Conservation (phyloP, 2,797 vertebrate genomes). For the Balearica regulorum region DNA sequence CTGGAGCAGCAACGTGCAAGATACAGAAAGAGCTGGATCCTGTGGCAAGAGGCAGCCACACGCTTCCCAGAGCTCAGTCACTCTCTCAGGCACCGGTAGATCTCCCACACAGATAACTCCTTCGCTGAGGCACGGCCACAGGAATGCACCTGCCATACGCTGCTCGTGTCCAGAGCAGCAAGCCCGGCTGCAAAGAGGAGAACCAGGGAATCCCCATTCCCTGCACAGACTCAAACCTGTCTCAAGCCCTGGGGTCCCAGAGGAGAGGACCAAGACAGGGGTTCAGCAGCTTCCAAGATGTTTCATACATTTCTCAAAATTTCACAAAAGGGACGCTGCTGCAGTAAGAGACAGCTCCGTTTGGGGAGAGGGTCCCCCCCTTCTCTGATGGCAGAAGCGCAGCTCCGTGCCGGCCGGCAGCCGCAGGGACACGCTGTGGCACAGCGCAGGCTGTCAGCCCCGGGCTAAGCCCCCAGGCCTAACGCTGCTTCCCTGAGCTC, state of each 20-base stretch:
- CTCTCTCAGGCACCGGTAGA: slow-evolving; percentile 29
- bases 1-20: not conserved
- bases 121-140: not conserved
- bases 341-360: not conserved
- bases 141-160: slow-evolving; percentile 18
- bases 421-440: not conserved
- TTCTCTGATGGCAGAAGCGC: fast-evolving
- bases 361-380: not conserved
- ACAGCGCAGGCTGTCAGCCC: not conserved
- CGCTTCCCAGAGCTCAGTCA: slow-evolving; percentile 3
- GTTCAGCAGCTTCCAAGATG: not conserved
- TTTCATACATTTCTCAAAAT: not conserved
- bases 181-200: not conserved
- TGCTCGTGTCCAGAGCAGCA: not conserved
- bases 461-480: not conserved
- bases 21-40: not conserved
- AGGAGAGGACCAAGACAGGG: not conserved
- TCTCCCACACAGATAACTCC: slow-evolving; percentile 44
- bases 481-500: not conserved
- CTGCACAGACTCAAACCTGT: not conserved
- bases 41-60: not conserved
- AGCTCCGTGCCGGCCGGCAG: not conserved
- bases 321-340: not conserved
- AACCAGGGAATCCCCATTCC: not conserved
- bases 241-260: not conserved